These are phyloP conservation scores for Phalacrocorax pelagicus DNA, from an alignment of 2,113 vertebrate species.

Conservation along the genomic window DNA sequence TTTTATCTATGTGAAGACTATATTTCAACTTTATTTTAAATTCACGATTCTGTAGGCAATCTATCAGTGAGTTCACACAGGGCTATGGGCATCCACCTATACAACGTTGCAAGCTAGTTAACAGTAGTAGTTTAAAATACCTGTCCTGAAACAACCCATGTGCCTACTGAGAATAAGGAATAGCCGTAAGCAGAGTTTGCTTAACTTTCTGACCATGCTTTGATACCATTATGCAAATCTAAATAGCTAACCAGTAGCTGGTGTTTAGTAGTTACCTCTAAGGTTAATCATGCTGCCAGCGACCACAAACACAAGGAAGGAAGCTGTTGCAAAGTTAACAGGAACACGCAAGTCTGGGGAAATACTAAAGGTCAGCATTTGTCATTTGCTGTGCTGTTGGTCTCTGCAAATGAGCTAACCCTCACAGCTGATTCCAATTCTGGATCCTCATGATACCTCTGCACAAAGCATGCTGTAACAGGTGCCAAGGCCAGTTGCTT, in stretches of 20 bases:
- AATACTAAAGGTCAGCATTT: conserved; percentile 39
- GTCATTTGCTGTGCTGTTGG: neutral
- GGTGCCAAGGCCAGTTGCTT: neutral
- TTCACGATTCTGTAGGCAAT: neutral
- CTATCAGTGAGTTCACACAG: neutral
- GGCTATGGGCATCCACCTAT: neutral
- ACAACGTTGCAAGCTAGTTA: neutral
- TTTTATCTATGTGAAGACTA: neutral
- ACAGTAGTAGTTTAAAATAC: neutral
- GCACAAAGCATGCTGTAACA: neutral
- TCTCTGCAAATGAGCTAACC: neutral
- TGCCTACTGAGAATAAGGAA: neutral
- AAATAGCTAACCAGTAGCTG: neutral
- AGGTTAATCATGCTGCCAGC: neutral
- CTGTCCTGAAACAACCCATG: neutral
- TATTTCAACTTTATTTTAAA: neutral
- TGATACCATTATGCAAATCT: neutral
- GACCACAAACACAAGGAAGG: conserved; percentile 17
- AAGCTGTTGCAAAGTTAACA: conserved; percentile 43
- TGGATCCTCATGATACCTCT: neutral
- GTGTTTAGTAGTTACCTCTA: neutral
- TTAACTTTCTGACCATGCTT: neutral
- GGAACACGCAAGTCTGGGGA: conserved; percentile 19
- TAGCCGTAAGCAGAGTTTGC: neutral
- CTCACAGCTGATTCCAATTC: neutral